Base-by-base conservation (phyloP, 2,797 vertebrate genomes). In the Gallinago nigripennis region DNA sequence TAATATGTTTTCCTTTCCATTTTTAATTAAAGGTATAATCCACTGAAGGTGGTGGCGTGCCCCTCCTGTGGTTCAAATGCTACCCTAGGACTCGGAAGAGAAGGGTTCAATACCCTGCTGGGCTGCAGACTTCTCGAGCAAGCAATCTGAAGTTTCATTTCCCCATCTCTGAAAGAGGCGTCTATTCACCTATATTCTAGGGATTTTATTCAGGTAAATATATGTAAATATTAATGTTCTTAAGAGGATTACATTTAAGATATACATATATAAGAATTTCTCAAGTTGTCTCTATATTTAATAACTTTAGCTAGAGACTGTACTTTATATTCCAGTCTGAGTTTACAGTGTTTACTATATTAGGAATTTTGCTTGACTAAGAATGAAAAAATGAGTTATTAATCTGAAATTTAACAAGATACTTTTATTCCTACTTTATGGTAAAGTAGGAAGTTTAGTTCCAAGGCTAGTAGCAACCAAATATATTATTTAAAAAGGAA, bases 401-500 rank as follows among this genome's bases (percentile, higher is more conserved):
- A 71, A 9, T 56, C 30, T 81, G 45, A 30, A 91, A 88, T 19
- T 48, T 83, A 71, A 65, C 33, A 48, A 51, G 72, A 81, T 61
- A 27, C 2, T 80, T 85, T 87, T 84, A 60, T 87, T 87, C 9
- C 53, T 81, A 41, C 45, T 71, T 72, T 64, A 58, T 57, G n/a
- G n/a, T 58, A 64, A 91, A 82, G 30, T 46, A 92, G 50, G 88
- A 96, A 89, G 61, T 89, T 92, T 77, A 78, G 23, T 86, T 95
- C 35, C 70, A 94, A 86, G 81, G 81, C 63, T 70, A 84, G 51
- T 63, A 90, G 61, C 77, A 96, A 85, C 4, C 7, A 91, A 77
- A 91, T 91, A n/a, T 69, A 95, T 88, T 96, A 94, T 94, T 93
- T 87, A 92, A 89, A 95, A 82, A 89, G 92, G 89, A 92, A 95